Evolutionary conservation across 1,140 invertebrate genomes (phyloP).

Genomic region (Drosophila ambigua): DNA sequence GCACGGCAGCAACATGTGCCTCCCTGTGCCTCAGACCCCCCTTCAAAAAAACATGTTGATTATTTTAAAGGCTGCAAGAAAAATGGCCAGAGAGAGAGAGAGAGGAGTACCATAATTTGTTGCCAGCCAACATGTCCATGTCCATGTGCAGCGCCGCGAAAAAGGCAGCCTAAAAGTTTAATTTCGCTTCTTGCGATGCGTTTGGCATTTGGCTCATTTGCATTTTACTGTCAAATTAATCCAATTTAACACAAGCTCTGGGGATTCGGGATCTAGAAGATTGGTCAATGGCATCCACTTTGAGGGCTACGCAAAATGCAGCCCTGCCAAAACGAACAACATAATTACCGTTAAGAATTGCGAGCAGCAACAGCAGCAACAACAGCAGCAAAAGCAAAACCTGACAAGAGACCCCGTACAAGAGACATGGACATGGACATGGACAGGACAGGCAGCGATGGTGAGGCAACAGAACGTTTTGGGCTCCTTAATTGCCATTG

Average conservation of each 20-base stretch:
- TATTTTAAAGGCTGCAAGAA: slow-evolving; percentile 59
- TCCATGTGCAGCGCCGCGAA: slow-evolving; percentile 15
- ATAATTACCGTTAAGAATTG: slow-evolving; percentile 83
- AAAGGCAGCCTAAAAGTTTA: slow-evolving; percentile 56
- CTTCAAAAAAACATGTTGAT: slow-evolving; percentile 71
- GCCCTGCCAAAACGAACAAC: slow-evolving; percentile 80
- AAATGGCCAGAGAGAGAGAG: slow-evolving; percentile 21
- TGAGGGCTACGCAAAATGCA: slow-evolving; percentile 57
- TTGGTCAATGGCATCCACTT: slow-evolving; percentile 27
- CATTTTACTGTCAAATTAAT: slow-evolving; percentile 83
- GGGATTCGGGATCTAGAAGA: slow-evolving; percentile 20
- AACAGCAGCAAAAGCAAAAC: slow-evolving; percentile 20
- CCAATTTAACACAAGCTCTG: slow-evolving; percentile 77
- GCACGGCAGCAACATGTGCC: slow-evolving; percentile 74
- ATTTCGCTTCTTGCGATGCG: slow-evolving; percentile 54
- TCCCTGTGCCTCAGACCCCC: slow-evolving; percentile 12
- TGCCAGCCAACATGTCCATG: slow-evolving; percentile 64
- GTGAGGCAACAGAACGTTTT: slow-evolving; percentile 64
- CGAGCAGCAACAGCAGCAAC: slow-evolving; percentile 42
- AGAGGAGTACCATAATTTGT: slow-evolving; percentile 66
- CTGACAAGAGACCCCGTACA: slow-evolving; percentile 10
- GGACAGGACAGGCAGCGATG: slow-evolving; percentile 40
- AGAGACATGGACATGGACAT: no score
- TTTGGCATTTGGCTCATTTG: slow-evolving; percentile 79
- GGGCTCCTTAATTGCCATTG: slow-evolving; percentile 80